Evolutionary conservation across 2,797 vertebrate species (phyloP).

Genomic region (Siniperca scherzeri): DNA sequence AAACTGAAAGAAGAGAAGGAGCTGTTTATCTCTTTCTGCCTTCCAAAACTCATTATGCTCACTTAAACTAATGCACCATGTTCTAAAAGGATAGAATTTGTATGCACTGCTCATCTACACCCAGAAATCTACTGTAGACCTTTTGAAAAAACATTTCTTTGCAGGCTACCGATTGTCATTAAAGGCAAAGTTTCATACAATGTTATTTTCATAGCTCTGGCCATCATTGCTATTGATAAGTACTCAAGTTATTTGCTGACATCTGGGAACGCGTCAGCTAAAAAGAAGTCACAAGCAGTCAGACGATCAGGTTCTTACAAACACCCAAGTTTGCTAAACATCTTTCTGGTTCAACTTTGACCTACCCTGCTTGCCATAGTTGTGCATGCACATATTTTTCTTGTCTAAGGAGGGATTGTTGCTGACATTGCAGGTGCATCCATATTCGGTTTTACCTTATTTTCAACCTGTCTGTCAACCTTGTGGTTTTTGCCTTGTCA

Average conservation of each 20-base stretch:
- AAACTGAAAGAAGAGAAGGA: constrained; percentile 2
- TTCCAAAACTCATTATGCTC: background rate
- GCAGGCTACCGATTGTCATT: background rate
- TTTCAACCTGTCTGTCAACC: background rate
- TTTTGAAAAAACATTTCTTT: background rate
- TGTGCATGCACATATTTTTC: background rate
- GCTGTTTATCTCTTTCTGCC: background rate
- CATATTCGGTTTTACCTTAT: background rate
- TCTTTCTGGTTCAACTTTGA: background rate
- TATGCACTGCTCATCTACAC: background rate
- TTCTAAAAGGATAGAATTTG: background rate
- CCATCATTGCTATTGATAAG: background rate
- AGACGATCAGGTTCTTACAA: background rate
- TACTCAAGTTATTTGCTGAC: constrained; percentile 6
- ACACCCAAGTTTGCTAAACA: background rate
- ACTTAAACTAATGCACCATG: background rate
- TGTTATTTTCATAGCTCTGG: background rate
- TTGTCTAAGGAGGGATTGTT: background rate
- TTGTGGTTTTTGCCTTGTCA: background rate
- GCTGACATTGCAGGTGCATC: background rate
- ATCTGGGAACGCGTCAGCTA: background rate
- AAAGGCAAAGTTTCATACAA: background rate
- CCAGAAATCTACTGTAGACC: background rate
- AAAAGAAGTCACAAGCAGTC: background rate
- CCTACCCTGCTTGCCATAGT: background rate